A percentile compares a stretch with the other conserved stretches of the same genome.
Conservation (phyloP, 2,888 invertebrate species). For the Cetonia aurata region DNA sequence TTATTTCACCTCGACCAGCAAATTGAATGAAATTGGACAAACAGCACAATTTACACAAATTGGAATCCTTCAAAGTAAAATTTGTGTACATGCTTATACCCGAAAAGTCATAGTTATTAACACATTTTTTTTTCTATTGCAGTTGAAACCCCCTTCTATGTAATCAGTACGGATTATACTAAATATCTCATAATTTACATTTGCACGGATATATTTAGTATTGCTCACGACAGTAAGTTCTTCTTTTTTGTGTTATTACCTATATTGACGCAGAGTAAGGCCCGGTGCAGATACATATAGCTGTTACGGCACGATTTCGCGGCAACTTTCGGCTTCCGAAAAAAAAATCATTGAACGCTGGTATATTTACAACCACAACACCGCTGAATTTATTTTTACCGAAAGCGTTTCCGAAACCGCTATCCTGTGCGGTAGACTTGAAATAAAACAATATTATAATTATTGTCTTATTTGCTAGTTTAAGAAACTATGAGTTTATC, state of each 20-base stretch:
- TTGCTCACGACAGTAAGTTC: conserved; percentile 17
- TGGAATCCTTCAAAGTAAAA: conserved; percentile 18
- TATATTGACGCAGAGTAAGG: too few species aligned
- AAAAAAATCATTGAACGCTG: too few species aligned
- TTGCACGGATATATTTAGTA: conserved; percentile 14
- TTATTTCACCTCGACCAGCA: background rate
- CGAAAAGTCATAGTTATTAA: background rate
- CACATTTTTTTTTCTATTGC: background rate
- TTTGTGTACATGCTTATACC: background rate
- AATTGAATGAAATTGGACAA: conserved; percentile 9
- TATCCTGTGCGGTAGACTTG: too few species aligned
- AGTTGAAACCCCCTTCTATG: conserved; percentile 15
- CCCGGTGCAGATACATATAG: too few species aligned
- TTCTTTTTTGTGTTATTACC: too few species aligned
- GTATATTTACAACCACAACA: too few species aligned
- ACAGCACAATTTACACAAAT: conserved; percentile 18
- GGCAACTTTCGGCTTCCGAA: too few species aligned
- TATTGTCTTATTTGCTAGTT: too few species aligned
- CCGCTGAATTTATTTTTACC: too few species aligned
- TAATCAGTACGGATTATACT: conserved; percentile 10
- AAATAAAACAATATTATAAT: too few species aligned
- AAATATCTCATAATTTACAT: conserved; percentile 10
- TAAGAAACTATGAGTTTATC: background rate
- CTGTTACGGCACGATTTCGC: too few species aligned
- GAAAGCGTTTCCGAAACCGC: too few species aligned